These are phyloP conservation scores for Tetragnatha versicolor DNA, from an alignment of 1,140 invertebrate species.

Conservation along the genomic window DNA sequence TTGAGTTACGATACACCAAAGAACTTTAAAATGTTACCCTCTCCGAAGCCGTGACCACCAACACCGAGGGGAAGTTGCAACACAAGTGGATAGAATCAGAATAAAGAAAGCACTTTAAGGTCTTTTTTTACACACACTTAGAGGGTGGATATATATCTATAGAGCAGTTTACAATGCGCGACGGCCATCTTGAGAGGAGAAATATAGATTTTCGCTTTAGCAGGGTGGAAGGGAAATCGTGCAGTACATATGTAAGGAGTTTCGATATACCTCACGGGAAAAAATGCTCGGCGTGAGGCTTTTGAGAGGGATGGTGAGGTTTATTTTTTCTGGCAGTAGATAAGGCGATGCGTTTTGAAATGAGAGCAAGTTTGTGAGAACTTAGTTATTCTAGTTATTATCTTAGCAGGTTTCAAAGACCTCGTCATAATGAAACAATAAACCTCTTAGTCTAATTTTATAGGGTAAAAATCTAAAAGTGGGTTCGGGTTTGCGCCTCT, in stretches of 20 bases:
- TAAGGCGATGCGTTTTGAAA: no score
- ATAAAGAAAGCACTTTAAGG: slow-evolving; percentile 7
- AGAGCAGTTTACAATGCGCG: background rate
- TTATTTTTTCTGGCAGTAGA: no score
- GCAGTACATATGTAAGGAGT: slow-evolving; percentile 1
- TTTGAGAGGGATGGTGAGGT: no score
- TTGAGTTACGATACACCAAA: slow-evolving; percentile 9
- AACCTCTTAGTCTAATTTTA: no score
- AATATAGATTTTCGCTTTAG: slow-evolving; percentile 24
- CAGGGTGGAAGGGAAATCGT: background rate
- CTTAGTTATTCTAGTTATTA: no score
- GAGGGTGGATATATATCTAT: slow-evolving; percentile 14
- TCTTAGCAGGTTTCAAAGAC: no score
- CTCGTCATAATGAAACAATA: no score
- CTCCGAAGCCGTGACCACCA: background rate
- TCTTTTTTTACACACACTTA: background rate
- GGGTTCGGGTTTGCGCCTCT: no score
- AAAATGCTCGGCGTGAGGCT: no score
- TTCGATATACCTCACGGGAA: background rate
- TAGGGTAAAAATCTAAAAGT: no score
- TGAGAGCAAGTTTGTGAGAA: no score
- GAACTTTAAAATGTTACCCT: slow-evolving; percentile 2
- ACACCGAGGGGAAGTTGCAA: background rate
- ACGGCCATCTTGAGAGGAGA: background rate
- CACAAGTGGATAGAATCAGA: background rate